Percentiles rank a stretch among this genome's conserved stretches.
These are phyloP conservation scores for Aphis craccivora DNA, from an alignment of 1,140 invertebrate species.

Conservation along the genomic window DNA sequence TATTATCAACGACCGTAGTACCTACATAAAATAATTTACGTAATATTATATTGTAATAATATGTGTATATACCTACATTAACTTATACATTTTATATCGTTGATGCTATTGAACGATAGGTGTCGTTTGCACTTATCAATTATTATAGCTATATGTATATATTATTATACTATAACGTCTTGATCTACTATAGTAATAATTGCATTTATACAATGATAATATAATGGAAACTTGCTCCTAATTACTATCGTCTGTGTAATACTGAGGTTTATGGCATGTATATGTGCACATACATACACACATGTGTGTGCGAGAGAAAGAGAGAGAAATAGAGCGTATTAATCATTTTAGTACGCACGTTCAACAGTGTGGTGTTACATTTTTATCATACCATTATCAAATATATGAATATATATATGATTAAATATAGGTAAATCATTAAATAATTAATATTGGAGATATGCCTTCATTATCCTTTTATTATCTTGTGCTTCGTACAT, in stretches of 20 bases:
- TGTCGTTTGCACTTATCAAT: not conserved
- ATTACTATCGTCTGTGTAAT: not conserved
- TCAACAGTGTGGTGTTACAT: not conserved
- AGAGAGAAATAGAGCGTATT: not conserved
- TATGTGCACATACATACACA: too few relatives aligned
- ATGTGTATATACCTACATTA: not conserved
- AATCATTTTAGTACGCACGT: too few relatives aligned
- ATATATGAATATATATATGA: not conserved
- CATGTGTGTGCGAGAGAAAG: too few relatives aligned
- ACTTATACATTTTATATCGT: not conserved
- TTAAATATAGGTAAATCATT: not conserved
- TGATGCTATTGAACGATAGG: not conserved
- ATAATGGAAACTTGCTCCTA: not conserved
- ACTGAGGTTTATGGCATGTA: not conserved
- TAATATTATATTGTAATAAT: too few relatives aligned
- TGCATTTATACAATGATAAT: not conserved
- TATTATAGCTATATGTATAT: not conserved
- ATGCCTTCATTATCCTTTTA: not conserved
- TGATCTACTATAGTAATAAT: not conserved
- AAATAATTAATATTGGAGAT: not conserved
- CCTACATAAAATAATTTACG: too few relatives aligned
- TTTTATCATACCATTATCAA: not conserved
- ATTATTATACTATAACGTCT: not conserved
- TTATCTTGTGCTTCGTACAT: not conserved
- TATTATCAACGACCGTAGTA: not conserved